Evolutionary conservation across 2,113 vertebrate species (phyloP), one percentile per base, ranked within the genome.

Genomic region (Eclectus roratus): DNA sequence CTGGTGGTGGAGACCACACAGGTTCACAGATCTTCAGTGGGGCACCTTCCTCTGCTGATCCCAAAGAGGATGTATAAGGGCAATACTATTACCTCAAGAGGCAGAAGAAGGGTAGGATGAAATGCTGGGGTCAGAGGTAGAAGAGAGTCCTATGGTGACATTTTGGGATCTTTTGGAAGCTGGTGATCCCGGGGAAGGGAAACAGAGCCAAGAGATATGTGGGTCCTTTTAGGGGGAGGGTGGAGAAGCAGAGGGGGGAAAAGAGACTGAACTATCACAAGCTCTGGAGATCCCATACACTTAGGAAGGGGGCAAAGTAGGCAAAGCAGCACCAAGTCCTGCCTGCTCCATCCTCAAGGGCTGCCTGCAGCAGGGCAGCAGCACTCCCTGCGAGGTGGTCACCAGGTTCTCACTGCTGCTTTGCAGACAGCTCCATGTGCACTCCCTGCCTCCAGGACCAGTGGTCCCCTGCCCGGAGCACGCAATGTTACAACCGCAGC

Each of bases 371-470:
- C 64, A 43, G 66, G 15, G 63, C 39, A 52, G 65, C 56, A 33
- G 68, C 37, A 13, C 55, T 7, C 35, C 23, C 53, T 55, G 29
- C 29, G 2, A n/a, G 37, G 46, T 15, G 18, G 1, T 46, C 80
- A 39, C 1, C 61, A 31, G 3, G 21, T n/a, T 61, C 77, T 87
- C 63, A 0, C 7, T 14, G 31, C 53, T 80, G 0, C 53, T 37
- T 86, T 90, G 11, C 85, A 99, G 99, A 98, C 1, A 98, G 98
- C 91, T 94, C 97, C 80, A 80, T 93, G 68, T 99, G 99, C 82
- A 96, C 92, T 0, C 4, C 5, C 4, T 99, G 99, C 83, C 97
- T 71, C 0, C 1, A 18, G 5, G 77, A 98, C 8, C 97, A 98
- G 65, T 99, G 99, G 99, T 98, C 99, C 4, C 88, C 84, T 0